phyloP scores from a whole-genome alignment of 2,113 vertebrate species.

The Trogon melanurus region DNA sequence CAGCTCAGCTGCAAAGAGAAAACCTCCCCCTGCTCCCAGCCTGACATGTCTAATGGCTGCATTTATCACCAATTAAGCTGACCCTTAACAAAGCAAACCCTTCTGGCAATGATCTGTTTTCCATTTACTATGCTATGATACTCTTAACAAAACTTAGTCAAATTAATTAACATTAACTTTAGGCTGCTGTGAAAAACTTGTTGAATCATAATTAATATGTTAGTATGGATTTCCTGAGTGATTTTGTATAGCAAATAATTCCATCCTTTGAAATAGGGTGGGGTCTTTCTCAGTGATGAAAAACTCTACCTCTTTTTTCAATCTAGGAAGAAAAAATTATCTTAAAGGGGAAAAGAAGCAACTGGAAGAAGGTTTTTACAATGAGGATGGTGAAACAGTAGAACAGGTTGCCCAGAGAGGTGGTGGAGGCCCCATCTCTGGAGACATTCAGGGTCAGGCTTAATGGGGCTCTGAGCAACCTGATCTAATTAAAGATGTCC shows the following conservation, averaged over 20 bases:
- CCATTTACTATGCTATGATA: background rate
- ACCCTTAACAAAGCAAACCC: background rate
- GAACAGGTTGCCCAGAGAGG: too few species aligned
- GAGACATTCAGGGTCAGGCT: too few species aligned
- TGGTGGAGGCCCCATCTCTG: too few species aligned
- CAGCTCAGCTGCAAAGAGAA: background rate
- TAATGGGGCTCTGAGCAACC: too few species aligned
- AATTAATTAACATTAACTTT: background rate
- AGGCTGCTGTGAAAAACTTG: background rate
- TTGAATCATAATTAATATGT: background rate
- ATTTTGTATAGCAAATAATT: background rate
- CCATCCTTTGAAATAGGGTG: background rate
- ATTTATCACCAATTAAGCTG: background rate
- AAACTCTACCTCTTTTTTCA: background rate
- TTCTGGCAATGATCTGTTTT: background rate
- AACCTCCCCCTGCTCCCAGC: background rate
- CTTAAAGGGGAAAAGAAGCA: background rate
- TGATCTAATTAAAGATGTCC: too few species aligned
- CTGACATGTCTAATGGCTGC: accelerated
- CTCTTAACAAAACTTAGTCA: background rate
- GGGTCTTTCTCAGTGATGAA: background rate
- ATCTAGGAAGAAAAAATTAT: background rate
- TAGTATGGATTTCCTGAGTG: accelerated
- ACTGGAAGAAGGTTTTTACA: background rate
- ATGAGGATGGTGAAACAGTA: background rate